These are phyloP conservation scores for Myocastor coypus DNA, from an alignment of 2,113 vertebrate genomes.

Conservation along the genomic window DNA sequence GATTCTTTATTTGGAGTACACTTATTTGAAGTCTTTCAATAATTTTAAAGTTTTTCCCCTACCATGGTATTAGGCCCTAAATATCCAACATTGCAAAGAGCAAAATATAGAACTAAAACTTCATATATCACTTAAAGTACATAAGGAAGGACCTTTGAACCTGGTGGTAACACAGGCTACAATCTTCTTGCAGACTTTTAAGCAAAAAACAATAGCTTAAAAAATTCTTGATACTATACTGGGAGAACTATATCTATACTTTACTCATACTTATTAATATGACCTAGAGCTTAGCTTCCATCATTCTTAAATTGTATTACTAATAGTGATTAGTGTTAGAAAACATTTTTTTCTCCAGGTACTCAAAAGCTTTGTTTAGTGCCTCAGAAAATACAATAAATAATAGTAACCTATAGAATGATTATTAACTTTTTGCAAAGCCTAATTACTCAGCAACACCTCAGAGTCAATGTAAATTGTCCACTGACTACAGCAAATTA, in stretches of 20 bases:
- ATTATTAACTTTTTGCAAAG: slow-evolving; percentile 29
- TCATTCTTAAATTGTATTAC: slow-evolving; percentile 44
- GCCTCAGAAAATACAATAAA: slow-evolving; percentile 42
- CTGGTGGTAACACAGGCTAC: not conserved
- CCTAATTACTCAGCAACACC: slow-evolving; percentile 6
- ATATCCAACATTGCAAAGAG: not conserved
- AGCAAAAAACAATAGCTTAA: not conserved
- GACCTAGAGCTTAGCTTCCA: not conserved
- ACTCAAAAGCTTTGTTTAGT: slow-evolving; percentile 20
- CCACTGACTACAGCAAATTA: slow-evolving; percentile 8
- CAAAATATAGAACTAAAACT: not conserved
- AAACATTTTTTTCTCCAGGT: slow-evolving; percentile 31
- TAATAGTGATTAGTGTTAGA: slow-evolving; percentile 1
- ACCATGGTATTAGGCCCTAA: not conserved
- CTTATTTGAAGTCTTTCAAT: slow-evolving; percentile 68
- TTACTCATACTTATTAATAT: not conserved
- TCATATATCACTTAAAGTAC: slow-evolving; percentile 32
- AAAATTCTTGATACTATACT: slow-evolving; percentile 10
- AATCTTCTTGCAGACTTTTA: slow-evolving; percentile 55
- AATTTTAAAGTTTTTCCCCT: not conserved
- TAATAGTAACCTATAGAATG: slow-evolving; percentile 25
- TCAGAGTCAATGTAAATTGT: slow-evolving; percentile 44
- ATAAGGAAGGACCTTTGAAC: slow-evolving; percentile 12
- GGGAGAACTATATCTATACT: not conserved
- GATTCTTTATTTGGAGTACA: slow-evolving; percentile 72